Evolutionary conservation across 1,140 invertebrate species (phyloP), one percentile per base, ranked within the genome.

Genomic region (Idris sp.): DNA sequence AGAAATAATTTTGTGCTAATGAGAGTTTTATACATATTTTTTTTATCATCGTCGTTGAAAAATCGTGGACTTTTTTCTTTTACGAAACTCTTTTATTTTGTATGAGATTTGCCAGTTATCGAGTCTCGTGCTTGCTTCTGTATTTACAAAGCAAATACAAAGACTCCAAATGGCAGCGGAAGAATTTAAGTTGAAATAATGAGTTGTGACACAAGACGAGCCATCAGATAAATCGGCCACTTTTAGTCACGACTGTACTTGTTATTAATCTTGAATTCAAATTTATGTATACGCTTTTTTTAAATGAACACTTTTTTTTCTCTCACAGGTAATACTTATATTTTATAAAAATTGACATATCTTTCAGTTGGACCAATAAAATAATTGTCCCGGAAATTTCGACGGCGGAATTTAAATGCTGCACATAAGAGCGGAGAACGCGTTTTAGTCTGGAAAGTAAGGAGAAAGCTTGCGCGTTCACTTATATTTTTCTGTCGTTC

Each of bases 141-240:
- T 33, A 48, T 72, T 68, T 67, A 58, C 46, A 56, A 58, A 76
- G 71, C 58, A 79, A 74, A 76, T 73, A 74, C 61, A 68, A 62
- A 44, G 58, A 44, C 64, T 38, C 31, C 53, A 56, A 64, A 64
- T 58, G 68, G 56, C 56, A 73, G 67, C 65, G 59, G 51, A 54
- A 74, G 77, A 79, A 79, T 76, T 58, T 59, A 48, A 75, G 49
- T 72, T 38, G 61, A 69, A 64, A 74, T 59, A 61, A 71, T 54
- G 43, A 61, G 41, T 48, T 25, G 51, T 53, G 62, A 31, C 44
- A 33, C 36, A 41, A 51, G 35, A 61, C 44, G 14, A 30, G 18
- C 8, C 25, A 6, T 22, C 33, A 5, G 25, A 38, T 38, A 31
- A 46, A 46, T 46, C n/a, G 0, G 22, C 38, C 13, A 6, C 41